Base-by-base conservation (phyloP, 2,888 invertebrate species). In the Rhagophthalmus giganteus region DNA sequence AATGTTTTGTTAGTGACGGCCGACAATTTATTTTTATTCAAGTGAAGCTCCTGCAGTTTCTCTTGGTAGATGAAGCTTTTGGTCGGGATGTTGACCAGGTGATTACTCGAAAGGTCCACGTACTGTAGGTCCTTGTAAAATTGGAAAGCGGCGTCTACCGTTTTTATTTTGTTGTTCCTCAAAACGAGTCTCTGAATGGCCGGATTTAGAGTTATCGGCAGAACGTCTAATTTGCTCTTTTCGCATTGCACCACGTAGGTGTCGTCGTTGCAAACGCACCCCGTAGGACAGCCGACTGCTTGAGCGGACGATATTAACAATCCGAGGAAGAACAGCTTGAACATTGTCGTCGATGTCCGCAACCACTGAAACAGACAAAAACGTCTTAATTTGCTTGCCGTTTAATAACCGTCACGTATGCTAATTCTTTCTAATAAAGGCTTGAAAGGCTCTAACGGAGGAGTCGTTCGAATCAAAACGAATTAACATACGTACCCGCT, bases 131-230 rank as follows among this genome's bases (percentile, higher is more conserved):
- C 90, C 0, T 87, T 84, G 74, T 93, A 93, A 76, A 93, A 93
- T 70, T 90, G 89, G 75, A 93, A 88, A 13, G 90, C 90, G 35
- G 90, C 90, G 74, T 93, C 92, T 60, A 93, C 88, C 9, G 88
- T 90, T 73, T 90, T 90, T 66, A 93, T 91, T 67, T 87, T 86
- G 74, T 92, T 93, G 73, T 88, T 89, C 65, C 87, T 85, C 55
- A 93, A 83, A 62, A 90, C 87, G 65, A 93, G 82, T 42, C 90
- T 81, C 70, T 90, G 89, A 57, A 93, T 90, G 65, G 90, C 88
- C 27, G 95, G 95, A 77, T 94, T 94, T 57, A 94, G 79, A 1
- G 92, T 90, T 66, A 94, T 94, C 54, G 94, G 94, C 54, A 94
- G 83, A 42, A 92, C 90, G 76, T 92, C 92, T 54, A 94, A 80